Evolutionary conservation across 92 coral and sea anemone genomes (phyloP).

Genomic region (Porites divaricata): DNA sequence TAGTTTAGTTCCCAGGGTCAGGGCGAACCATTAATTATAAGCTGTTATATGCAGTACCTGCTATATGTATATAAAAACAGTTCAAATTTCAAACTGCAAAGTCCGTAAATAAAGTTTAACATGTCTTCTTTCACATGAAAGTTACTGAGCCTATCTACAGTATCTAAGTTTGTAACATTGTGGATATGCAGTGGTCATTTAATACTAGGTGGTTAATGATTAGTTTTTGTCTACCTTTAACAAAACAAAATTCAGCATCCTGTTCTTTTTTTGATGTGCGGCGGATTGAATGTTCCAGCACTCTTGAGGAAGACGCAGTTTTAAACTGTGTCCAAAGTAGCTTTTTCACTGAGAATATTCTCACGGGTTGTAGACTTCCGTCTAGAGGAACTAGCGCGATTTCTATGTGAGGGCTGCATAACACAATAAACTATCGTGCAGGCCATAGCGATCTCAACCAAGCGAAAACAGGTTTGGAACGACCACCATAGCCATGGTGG

Average conservation of each 20-base stretch:
- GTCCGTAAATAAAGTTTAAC: too few species aligned
- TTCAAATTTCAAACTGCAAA: too few species aligned
- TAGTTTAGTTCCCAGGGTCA: not conserved
- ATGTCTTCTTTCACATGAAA: too few species aligned
- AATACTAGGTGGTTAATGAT: too few species aligned
- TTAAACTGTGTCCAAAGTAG: not conserved
- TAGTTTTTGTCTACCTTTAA: too few species aligned
- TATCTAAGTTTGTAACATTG: too few species aligned
- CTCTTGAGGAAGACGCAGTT: not conserved
- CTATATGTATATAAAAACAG: not conserved
- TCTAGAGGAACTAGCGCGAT: not conserved
- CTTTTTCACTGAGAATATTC: not conserved
- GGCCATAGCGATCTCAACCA: constrained; percentile 69
- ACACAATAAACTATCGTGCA: constrained; percentile 71
- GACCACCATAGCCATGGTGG: constrained; percentile 82
- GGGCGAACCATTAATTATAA: not conserved
- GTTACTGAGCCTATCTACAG: too few species aligned
- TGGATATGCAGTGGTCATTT: too few species aligned
- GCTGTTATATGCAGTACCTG: not conserved
- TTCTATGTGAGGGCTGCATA: constrained; percentile 53
- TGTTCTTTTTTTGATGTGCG: too few species aligned
- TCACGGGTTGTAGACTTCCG: not conserved
- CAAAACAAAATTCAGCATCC: too few species aligned
- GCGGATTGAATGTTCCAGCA: not conserved
- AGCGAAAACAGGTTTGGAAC: constrained; percentile 67